Percentiles rank a stretch among this genome's conserved stretches.
These are phyloP conservation scores for Ceyx margarethae DNA, from an alignment of 2,113 vertebrate species.

Conservation along the genomic window DNA sequence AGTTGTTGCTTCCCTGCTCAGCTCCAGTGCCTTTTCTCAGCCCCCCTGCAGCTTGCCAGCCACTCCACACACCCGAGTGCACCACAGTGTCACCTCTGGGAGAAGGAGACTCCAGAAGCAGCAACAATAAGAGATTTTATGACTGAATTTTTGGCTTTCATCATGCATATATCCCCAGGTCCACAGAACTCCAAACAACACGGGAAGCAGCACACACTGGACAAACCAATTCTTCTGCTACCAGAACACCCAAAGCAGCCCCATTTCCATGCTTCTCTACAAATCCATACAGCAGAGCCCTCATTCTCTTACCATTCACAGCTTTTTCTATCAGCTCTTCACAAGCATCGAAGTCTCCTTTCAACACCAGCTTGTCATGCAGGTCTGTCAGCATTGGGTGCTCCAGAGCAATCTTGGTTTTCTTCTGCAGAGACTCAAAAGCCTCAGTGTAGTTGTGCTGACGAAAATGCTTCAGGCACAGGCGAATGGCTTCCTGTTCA, in stretches of 20 bases:
- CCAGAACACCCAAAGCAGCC: not conserved
- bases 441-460: constrained; percentile 99
- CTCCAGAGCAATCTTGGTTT: constrained; percentile 94
- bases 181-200: not conserved
- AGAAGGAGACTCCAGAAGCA: not conserved
- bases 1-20: not conserved
- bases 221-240: not conserved
- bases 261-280: not conserved
- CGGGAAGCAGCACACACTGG: not conserved
- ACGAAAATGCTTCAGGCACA: constrained; percentile 97
- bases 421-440: constrained; percentile 99
- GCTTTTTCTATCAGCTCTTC: constrained; percentile 98
- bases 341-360: constrained; percentile 95
- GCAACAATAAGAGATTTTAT: not conserved
- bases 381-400: constrained; percentile 97
- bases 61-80: not conserved
- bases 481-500: constrained; percentile 99
- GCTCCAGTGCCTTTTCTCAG: not conserved
- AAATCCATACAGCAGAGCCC: not conserved
- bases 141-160: not conserved
- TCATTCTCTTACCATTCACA: constrained; percentile 85
- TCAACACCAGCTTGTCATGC: constrained; percentile 92
- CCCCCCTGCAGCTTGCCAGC: not conserved
- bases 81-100: not conserved
- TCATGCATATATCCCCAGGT: not conserved